Base-by-base conservation (phyloP, 2,113 vertebrate species). In the Larimichthys polyactis region DNA sequence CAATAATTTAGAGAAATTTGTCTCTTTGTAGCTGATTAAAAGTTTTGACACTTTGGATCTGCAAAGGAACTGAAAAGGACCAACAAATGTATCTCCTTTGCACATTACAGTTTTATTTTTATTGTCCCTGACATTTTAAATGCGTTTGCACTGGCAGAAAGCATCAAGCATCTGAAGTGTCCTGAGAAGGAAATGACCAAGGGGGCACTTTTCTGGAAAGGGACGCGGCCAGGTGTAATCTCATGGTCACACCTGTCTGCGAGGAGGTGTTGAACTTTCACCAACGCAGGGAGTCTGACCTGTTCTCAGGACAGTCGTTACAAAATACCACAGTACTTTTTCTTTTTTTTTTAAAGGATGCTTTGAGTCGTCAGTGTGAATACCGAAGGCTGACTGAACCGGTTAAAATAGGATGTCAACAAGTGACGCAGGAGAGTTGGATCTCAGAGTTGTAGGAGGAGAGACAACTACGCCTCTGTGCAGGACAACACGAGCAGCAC, bases 341-440 rank as follows among this genome's bases (percentile, higher is more conserved):
- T 27, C 2, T 2, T 69, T 84, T 46, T 24, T 72, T 63, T 58
- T 40, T 40, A 9, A 40, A 8, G 11, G 75, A 86, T 77, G 85
- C 64, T 3, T 3, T 0, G 15, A 16, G 9, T 3, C 3, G 64
- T 4, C 27, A 11, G n/a, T 5, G 2, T 40, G 46, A 64, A 69
- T 5, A 0, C 0, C 9, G 52, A 12, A 12, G 32, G n/a, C 54
- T 86, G 4, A 76, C 69, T 6, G 72, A 79, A 92, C 85, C 81
- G 90, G 91, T 87, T 91, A 36, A 81, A 71, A 57, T 55, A 91
- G 81, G 85, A 91, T 91, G 93, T 93, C 92, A 90, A 89, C 87
- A 88, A 88, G 90, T 93, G 91, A 92, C 91, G 91, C 91, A 89
- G 89, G 7, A 81, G 75, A 74, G 44, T 44, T 10, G 73, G 83